Evolutionary conservation across 2,113 vertebrate genomes (phyloP), one percentile per base, ranked within the genome.

Genomic region (Micromys minutus): DNA sequence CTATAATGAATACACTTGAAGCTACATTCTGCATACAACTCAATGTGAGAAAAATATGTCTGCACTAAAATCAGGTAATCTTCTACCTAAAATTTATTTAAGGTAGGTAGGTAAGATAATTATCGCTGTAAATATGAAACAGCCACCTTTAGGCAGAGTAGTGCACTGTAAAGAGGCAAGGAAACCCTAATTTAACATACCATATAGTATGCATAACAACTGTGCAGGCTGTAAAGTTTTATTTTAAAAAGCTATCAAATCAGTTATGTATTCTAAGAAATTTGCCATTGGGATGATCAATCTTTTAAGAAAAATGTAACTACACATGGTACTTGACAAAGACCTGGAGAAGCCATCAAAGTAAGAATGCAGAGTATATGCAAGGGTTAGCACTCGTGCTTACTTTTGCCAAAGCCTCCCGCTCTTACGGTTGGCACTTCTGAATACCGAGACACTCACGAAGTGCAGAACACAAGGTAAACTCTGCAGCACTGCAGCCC

Each of bases 381-480:
- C 98, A 98, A 98, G 98, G 98, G 98, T 98, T 98, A 99, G 97
- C 98, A 99, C 98, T 99, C 98, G 98, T 98, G 98, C 98, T 98
- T 98, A 98, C 98, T 98, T 98, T 98, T 98, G 96, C 94, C 97
- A 97, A 83, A 97, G 94, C 98, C 98, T 96, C 98, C 98, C 81
- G 97, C 95, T 98, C 99, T 98, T 98, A 98, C 98, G 98, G 98
- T 95, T 97, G 96, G 90, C 97, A 97, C 98, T 92, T 95, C 45
- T 89, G 86, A 97, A 97, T 98, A 99, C 98, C 98, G 98, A 96
- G 97, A 98, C 90, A 96, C 97, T 98, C 95, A 95, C 92, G 98
- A 94, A 98, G 86, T 97, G 93, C 69, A 98, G 97, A 95, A 95
- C 96, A 97, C 97, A 97, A 98, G 63, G 96, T 95, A 95, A 95